A percentile compares a stretch with the other conserved stretches of the same genome.
These are phyloP conservation scores for Adela reaumurella DNA, from an alignment of 2,888 invertebrate species.

Conservation along the genomic window DNA sequence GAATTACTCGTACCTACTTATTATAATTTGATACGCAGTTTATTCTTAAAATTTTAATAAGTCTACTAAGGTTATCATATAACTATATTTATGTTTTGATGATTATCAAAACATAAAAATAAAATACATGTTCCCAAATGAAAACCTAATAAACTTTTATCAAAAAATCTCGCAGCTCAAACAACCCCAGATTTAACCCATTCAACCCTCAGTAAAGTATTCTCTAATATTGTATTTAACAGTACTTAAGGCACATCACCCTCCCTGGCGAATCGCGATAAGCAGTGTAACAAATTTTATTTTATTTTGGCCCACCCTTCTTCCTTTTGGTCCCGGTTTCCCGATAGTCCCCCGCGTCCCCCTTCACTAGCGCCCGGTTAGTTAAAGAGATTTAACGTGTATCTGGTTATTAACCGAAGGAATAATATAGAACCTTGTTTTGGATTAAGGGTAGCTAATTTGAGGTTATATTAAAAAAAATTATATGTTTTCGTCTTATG, in stretches of 20 bases:
- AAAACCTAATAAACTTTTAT: neutral
- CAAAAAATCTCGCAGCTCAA: no score
- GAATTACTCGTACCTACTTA: no score
- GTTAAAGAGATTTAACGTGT: neutral
- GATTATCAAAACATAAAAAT: no score
- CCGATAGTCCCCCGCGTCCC: neutral
- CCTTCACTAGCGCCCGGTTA: neutral
- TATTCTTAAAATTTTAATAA: no score
- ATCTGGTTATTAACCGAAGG: neutral
- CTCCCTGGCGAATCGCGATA: constrained; percentile 13
- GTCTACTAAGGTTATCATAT: no score
- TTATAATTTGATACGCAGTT: no score
- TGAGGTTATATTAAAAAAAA: no score
- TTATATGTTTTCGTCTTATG: no score
- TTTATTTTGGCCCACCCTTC: constrained; percentile 19
- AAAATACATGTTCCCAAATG: no score
- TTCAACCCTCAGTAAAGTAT: neutral
- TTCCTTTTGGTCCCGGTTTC: neutral
- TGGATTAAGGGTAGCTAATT: no score
- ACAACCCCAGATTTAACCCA: neutral
- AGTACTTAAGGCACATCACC: neutral
- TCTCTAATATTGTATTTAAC: constrained; percentile 6
- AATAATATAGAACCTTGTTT: no score
- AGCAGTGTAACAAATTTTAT: constrained; percentile 29
- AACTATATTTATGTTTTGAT: no score